Conservation (phyloP, 2,797 vertebrate genomes). For the Vespertilio murinus region DNA sequence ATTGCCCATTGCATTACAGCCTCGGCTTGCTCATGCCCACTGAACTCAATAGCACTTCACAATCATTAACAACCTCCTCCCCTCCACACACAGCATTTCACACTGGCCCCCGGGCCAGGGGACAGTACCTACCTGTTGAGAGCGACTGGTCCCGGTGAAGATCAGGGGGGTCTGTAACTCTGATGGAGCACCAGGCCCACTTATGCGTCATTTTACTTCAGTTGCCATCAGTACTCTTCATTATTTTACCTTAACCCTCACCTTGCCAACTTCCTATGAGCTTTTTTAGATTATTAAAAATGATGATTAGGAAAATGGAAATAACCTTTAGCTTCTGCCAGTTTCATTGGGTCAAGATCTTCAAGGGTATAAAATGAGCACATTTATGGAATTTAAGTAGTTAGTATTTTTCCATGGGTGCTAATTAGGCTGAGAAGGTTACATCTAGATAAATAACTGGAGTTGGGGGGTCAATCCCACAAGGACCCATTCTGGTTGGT, state of each 20-base stretch:
- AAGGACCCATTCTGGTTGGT: not conserved
- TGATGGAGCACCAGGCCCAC: not conserved
- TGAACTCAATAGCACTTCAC: not conserved
- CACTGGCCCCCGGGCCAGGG: not conserved
- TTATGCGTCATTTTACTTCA: not conserved
- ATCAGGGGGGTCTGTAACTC: not conserved
- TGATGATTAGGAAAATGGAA: slow-evolving; percentile 77
- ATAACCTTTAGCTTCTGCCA: slow-evolving; percentile 74
- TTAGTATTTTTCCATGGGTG: not conserved
- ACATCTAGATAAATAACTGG: not conserved
- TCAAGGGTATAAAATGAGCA: slow-evolving; percentile 70
- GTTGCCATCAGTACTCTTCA: not conserved
- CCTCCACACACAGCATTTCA: not conserved
- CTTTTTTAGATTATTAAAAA: not conserved
- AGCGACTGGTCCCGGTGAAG: not conserved
- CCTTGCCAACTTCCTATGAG: not conserved
- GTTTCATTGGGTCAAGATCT: slow-evolving; percentile 78
- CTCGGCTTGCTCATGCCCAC: not conserved
- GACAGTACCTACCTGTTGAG: not conserved
- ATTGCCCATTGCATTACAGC: not conserved
- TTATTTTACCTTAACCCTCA: not conserved
- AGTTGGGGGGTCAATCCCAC: not conserved
- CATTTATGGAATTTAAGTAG: slow-evolving; percentile 50
- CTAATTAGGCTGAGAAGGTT: not conserved
- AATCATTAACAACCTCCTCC: not conserved